These are phyloP conservation scores for Leptonema lineaticorne DNA, from an alignment of 1,140 invertebrate species.

Conservation along the genomic window DNA sequence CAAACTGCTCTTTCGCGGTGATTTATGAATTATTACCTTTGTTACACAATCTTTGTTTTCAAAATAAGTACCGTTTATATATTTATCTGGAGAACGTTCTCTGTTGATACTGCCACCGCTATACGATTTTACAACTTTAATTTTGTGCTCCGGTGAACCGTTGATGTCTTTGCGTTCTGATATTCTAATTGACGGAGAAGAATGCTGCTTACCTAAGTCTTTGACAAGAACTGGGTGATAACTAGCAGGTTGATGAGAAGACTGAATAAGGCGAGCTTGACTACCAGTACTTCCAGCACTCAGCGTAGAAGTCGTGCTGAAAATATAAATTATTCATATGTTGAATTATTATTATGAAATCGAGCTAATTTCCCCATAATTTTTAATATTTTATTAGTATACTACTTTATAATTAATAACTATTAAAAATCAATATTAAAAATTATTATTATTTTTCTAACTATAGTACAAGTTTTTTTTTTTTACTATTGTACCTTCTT, in stretches of 20 bases:
- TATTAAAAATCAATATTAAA: too few species aligned
- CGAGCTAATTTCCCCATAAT: too few species aligned
- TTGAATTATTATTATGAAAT: constrained; percentile 8
- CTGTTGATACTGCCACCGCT: constrained; percentile 54
- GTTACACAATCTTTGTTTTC: constrained; percentile 51
- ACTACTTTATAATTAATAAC: too few species aligned
- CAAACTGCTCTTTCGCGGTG: constrained; percentile 54
- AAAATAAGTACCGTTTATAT: constrained; percentile 47
- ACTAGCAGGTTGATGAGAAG: constrained; percentile 86
- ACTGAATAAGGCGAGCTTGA: constrained; percentile 90
- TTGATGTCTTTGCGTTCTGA: constrained; percentile 48
- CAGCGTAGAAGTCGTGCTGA: constrained; percentile 87
- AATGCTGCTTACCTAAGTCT: constrained; percentile 78
- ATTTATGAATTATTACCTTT: constrained; percentile 57
- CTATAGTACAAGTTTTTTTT: too few species aligned
- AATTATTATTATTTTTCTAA: too few species aligned
- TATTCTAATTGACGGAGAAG: constrained; percentile 54
- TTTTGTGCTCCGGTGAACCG: constrained; percentile 47
- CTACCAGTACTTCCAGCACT: constrained; percentile 91
- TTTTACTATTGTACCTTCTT: too few species aligned
- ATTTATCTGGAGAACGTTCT: constrained; percentile 49
- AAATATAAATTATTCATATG: constrained; percentile 32
- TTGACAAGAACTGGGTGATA: constrained; percentile 82
- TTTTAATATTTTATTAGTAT: too few species aligned
- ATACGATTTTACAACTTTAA: constrained; percentile 53